Percentiles rank a stretch among this genome's conserved stretches.
phyloP scores from a whole-genome alignment of 2,797 vertebrate species.

The Erpetoichthys calabaricus region DNA sequence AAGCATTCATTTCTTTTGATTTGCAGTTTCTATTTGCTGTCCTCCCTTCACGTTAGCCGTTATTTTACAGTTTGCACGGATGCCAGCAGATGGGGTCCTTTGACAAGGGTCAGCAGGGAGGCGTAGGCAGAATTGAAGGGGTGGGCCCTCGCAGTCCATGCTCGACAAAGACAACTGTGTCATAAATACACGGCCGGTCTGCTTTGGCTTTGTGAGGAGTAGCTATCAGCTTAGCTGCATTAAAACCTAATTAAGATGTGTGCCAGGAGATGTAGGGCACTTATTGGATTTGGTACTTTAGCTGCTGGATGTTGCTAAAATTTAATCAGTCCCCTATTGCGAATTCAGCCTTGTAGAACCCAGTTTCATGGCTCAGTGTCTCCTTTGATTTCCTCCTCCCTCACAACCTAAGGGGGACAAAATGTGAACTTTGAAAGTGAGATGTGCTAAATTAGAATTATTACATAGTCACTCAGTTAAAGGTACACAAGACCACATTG shows the following conservation, averaged over 20 bases:
- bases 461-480: too few relatives aligned
- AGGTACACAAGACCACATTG: too few relatives aligned
- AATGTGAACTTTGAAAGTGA: too few relatives aligned
- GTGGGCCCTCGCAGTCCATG: constrained; percentile 12
- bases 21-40: too few relatives aligned
- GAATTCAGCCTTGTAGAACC: constrained; percentile 27
- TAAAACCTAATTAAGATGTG: constrained; percentile 89
- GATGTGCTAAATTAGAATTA: too few relatives aligned
- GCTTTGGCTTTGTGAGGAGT: constrained; percentile 38
- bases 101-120: constrained; percentile 59
- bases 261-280: constrained; percentile 65
- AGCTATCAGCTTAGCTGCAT: constrained; percentile 77
- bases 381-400: neutral
- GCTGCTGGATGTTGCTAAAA: constrained; percentile 55
- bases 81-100: constrained; percentile 87
- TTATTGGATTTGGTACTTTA: constrained; percentile 79
- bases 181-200: constrained; percentile 24
- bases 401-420: too few relatives aligned
- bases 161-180: neutral
- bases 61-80: constrained; percentile 43
- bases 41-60: too few relatives aligned
- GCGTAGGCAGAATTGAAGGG: constrained; percentile 21
- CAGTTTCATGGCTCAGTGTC: constrained; percentile 6
- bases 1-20: too few relatives aligned
- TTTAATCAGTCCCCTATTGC: constrained; percentile 43